These are phyloP conservation scores for Andrena praecox DNA, from an alignment of 2,888 invertebrate genomes.

Conservation along the genomic window DNA sequence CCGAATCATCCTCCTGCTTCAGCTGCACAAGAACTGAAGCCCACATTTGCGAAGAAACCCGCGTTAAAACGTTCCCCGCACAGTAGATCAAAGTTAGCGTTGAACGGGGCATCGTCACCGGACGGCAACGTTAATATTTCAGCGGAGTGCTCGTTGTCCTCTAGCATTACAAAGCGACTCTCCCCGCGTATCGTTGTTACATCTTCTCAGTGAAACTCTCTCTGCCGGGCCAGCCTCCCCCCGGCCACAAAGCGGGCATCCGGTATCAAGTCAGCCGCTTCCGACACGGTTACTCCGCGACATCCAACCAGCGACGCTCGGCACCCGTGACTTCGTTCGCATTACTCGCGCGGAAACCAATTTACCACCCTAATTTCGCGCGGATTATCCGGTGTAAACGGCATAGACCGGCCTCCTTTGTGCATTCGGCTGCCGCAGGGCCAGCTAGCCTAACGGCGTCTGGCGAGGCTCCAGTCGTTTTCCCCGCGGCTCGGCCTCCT, in stretches of 20 bases:
- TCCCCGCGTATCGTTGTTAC: slow-evolving; percentile 39
- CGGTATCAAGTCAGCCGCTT: slow-evolving; percentile 50
- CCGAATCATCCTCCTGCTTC: too few relatives aligned
- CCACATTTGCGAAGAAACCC: neutral
- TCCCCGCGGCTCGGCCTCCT: neutral
- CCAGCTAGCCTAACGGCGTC: slow-evolving; percentile 81
- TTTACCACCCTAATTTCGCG: slow-evolving; percentile 77
- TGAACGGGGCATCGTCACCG: slow-evolving; percentile 8
- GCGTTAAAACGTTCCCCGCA: neutral
- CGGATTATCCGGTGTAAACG: slow-evolving; percentile 77
- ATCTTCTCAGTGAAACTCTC: slow-evolving; percentile 33
- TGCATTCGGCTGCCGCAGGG: slow-evolving; percentile 69
- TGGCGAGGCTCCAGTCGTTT: slow-evolving; percentile 76
- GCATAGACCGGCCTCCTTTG: slow-evolving; percentile 46
- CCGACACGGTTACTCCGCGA: slow-evolving; percentile 49
- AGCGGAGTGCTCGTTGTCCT: slow-evolving; percentile 26
- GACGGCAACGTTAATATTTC: slow-evolving; percentile 47
- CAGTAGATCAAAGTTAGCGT: slow-evolving; percentile 2
- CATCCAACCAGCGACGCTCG: slow-evolving; percentile 33
- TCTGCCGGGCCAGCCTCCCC: neutral
- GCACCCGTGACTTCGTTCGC: slow-evolving; percentile 50
- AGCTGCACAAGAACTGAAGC: neutral
- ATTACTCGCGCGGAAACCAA: slow-evolving; percentile 71
- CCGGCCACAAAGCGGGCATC: slow-evolving; percentile 48
- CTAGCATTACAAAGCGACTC: slow-evolving; percentile 19